Evolutionary conservation across 2,113 vertebrate species (phyloP).

Genomic region (Hymenochirus boettgeri): DNA sequence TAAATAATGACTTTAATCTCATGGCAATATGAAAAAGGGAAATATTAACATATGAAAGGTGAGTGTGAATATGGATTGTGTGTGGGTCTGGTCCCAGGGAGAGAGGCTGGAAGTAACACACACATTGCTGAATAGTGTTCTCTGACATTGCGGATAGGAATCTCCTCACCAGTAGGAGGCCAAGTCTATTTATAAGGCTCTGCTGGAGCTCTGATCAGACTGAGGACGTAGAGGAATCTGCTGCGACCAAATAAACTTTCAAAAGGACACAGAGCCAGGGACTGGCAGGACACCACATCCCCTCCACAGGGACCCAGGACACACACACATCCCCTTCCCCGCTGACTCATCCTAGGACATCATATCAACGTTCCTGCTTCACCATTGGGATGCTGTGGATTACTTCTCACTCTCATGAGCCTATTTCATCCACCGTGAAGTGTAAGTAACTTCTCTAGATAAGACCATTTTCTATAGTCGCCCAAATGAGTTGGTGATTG

Average conservation of each 20-base stretch:
- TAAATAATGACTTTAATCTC: no score
- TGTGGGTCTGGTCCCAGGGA: no score
- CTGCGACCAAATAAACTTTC: background rate
- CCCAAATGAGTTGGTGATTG: no score
- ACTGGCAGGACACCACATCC: background rate
- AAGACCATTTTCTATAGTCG: no score
- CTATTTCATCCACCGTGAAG: background rate
- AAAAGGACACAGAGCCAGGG: background rate
- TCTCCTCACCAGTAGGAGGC: background rate
- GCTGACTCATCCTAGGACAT: background rate
- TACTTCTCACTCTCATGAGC: constrained; percentile 12
- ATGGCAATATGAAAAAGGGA: no score
- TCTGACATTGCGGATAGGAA: background rate
- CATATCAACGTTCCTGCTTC: background rate
- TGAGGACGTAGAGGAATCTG: background rate
- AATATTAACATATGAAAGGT: no score
- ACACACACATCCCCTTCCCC: background rate
- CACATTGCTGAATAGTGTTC: no score
- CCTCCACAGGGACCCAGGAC: background rate
- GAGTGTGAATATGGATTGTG: no score
- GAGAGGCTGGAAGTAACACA: no score
- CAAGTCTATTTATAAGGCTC: background rate
- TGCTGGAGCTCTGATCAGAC: no score
- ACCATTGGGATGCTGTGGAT: background rate
- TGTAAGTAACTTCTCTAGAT: background rate